Evolutionary conservation across 2,113 vertebrate species (phyloP).

Genomic region (Esox niger): DNA sequence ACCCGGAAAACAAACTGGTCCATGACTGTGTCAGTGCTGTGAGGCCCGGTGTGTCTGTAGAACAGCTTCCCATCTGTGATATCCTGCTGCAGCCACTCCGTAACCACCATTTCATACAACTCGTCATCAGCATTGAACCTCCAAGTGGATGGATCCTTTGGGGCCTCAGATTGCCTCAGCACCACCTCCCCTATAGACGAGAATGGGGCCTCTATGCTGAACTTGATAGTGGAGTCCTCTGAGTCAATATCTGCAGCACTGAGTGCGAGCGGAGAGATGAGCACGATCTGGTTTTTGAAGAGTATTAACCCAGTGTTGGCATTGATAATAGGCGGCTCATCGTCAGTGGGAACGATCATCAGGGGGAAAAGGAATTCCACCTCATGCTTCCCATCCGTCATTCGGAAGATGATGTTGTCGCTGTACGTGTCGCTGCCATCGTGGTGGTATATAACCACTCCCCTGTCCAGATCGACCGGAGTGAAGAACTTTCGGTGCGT

Average conservation of each 20-base stretch:
- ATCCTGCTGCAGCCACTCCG: constrained; percentile 87
- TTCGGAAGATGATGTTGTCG: constrained; percentile 90
- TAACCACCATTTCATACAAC: constrained; percentile 86
- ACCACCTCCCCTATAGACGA: constrained; percentile 76
- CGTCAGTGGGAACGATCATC: constrained; percentile 88
- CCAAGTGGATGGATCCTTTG: constrained; percentile 81
- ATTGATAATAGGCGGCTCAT: constrained; percentile 88
- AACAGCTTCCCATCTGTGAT: constrained; percentile 85
- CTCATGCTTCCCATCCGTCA: constrained; percentile 85
- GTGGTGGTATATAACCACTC: constrained; percentile 86
- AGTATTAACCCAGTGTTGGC: constrained; percentile 87
- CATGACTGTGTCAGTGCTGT: constrained; percentile 76
- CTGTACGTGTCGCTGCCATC: constrained; percentile 88
- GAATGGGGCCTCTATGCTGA: constrained; percentile 77
- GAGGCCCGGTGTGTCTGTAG: constrained; percentile 84
- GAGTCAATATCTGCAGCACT: constrained; percentile 93
- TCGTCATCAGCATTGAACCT: constrained; percentile 73
- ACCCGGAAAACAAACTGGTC: constrained; percentile 87
- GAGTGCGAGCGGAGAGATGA: constrained; percentile 77
- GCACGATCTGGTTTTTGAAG: constrained; percentile 83
- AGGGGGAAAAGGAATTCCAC: constrained; percentile 95
- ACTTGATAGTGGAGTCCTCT: constrained; percentile 83
- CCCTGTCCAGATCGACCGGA: constrained; percentile 75
- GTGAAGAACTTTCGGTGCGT: constrained; percentile 79
- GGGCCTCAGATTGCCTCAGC: constrained; percentile 82